Percentiles rank a stretch among this genome's conserved stretches.
These are phyloP conservation scores for Notodonta ziczac DNA, from an alignment of 2,888 invertebrate genomes.

Conservation along the genomic window DNA sequence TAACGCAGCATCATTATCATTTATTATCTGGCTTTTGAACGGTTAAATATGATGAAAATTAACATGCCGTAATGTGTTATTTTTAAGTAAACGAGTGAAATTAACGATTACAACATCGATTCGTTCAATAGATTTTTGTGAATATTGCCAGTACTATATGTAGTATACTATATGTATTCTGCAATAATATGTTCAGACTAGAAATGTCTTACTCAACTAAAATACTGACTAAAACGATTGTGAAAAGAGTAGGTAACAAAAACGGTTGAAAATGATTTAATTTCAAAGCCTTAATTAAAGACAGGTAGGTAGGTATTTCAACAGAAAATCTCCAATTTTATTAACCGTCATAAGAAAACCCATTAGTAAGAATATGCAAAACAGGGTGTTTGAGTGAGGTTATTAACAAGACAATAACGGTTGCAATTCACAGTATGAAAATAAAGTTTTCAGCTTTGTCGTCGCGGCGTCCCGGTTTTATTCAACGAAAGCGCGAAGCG, in stretches of 20 bases:
- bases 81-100: background rate
- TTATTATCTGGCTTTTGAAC: background rate
- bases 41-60: background rate
- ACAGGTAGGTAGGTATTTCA: too few species aligned
- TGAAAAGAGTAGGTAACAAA: too few species aligned
- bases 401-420: constrained; percentile 66
- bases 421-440: constrained; percentile 55
- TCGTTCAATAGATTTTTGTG: background rate
- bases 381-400: constrained; percentile 47
- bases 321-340: constrained; percentile 15
- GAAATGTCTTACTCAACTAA: too few species aligned
- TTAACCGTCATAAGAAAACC: constrained; percentile 28
- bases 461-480: constrained; percentile 58
- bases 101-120: background rate
- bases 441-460: constrained; percentile 63
- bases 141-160: too few species aligned
- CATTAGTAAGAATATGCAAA: constrained; percentile 33
- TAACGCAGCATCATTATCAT: background rate
- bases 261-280: too few species aligned
- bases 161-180: too few species aligned
- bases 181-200: too few species aligned
- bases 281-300: too few species aligned
- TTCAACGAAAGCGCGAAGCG: constrained; percentile 50
- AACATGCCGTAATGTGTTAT: background rate
- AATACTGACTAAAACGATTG: too few species aligned